Evolutionary conservation across 2,797 vertebrate genomes (phyloP).

Genomic region (Holocentrus rufus): DNA sequence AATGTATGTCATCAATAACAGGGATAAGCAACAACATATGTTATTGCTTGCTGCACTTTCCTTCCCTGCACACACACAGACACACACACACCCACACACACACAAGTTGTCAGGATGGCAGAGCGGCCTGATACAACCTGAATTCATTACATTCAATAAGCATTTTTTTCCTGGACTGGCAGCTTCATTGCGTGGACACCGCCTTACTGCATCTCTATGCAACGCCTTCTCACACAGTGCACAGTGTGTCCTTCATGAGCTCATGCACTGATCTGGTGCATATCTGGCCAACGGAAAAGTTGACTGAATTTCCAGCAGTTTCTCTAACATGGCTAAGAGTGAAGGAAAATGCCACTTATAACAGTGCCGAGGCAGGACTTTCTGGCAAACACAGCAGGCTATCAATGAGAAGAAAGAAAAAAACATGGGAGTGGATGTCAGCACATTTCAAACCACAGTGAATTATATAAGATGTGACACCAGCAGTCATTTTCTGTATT

Average conservation of each 20-base stretch:
- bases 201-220: neutral
- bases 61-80: too few species aligned
- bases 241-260: conserved; percentile 47
- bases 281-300: conserved; percentile 65
- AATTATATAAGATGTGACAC: conserved; percentile 24
- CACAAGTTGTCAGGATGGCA: too few species aligned
- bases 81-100: too few species aligned
- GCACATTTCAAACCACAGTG: conserved; percentile 44
- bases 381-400: conserved; percentile 39
- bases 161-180: neutral
- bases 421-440: conserved; percentile 34
- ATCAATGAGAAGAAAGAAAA: conserved; percentile 33
- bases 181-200: neutral
- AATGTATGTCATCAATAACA: too few species aligned
- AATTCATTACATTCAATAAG: neutral
- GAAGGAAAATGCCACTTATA: conserved; percentile 52
- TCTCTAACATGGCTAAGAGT: conserved; percentile 31
- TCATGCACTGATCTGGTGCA: conserved; percentile 28
- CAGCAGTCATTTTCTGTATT: conserved; percentile 41
- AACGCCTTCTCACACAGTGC: conserved; percentile 37
- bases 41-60: too few species aligned
- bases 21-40: too few species aligned
- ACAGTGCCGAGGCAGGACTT: conserved; percentile 35
- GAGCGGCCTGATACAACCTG: neutral
- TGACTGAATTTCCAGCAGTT: conserved; percentile 64